phyloP scores from a whole-genome alignment of 2,113 vertebrate genomes.

The Pardalotus punctatus region DNA sequence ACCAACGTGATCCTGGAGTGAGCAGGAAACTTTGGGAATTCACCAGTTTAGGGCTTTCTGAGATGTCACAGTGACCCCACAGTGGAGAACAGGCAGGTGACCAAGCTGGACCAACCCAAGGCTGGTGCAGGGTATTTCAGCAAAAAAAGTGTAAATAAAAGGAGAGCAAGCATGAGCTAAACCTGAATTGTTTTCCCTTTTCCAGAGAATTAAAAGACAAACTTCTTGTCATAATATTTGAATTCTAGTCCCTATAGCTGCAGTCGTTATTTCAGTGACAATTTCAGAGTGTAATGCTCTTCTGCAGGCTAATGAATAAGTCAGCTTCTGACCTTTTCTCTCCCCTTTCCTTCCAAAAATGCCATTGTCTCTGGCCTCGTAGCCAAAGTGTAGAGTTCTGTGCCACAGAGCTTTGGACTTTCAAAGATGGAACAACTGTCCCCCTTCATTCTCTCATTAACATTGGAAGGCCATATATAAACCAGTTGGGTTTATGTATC shows the following conservation, averaged over 20 bases:
- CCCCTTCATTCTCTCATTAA: not conserved
- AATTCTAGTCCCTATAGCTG: not conserved
- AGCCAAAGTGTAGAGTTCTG: not conserved
- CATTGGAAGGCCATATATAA: not conserved
- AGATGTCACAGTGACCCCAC: not conserved
- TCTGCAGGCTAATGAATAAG: not conserved
- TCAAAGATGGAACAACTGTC: accelerated
- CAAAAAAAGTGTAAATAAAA: not conserved
- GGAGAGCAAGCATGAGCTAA: not conserved
- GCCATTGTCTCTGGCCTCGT: not conserved
- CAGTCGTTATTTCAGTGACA: not conserved
- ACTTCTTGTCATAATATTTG: not conserved
- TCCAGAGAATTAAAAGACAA: not conserved
- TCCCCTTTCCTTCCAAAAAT: not conserved
- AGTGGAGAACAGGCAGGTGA: not conserved
- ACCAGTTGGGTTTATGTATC: not conserved
- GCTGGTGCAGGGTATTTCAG: not conserved
- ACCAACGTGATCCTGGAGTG: accelerated
- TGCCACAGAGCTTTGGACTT: not conserved
- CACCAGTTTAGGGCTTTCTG: not conserved
- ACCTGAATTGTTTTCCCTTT: not conserved
- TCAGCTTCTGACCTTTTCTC: not conserved
- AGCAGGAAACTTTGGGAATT: not conserved
- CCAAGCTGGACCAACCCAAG: not conserved
- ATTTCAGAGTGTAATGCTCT: not conserved